These are phyloP conservation scores for Oscheius sp. DNA, from an alignment of 2,888 invertebrate genomes.

Conservation along the genomic window DNA sequence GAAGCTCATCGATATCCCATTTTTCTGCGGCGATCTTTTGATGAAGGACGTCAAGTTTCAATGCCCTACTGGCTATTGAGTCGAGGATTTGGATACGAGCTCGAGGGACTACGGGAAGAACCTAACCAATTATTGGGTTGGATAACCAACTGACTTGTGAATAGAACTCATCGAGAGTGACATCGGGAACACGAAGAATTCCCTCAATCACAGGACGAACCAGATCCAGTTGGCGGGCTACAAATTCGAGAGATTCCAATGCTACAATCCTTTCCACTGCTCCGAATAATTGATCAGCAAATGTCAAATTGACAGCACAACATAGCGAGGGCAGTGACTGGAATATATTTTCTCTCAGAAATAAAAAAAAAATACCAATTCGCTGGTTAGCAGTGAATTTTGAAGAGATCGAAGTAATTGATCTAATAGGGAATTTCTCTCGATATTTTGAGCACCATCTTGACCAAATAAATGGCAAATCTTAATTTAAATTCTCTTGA, in stretches of 20 bases:
- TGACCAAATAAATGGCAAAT: conserved; percentile 39
- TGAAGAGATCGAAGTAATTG: neutral
- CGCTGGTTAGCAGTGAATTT: neutral
- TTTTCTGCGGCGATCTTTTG: conserved; percentile 86
- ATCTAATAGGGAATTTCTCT: conserved; percentile 21
- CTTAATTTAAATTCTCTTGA: conserved; percentile 23
- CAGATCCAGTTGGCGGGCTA: conserved; percentile 85
- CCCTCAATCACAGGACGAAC: conserved; percentile 86
- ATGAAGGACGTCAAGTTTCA: conserved; percentile 74
- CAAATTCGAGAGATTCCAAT: conserved; percentile 88
- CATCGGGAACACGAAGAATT: conserved; percentile 74
- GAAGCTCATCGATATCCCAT: conserved; percentile 86
- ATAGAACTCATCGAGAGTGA: conserved; percentile 51
- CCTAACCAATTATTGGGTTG: conserved; percentile 10
- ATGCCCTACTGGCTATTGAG: conserved; percentile 51
- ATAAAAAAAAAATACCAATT: neutral
- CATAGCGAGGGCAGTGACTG: conserved; percentile 36
- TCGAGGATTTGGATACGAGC: conserved; percentile 40
- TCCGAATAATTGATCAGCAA: conserved; percentile 81
- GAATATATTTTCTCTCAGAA: neutral
- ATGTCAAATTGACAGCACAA: conserved; percentile 47
- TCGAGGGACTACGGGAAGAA: conserved; percentile 37
- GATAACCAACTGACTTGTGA: conserved; percentile 38
- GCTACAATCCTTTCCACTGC: conserved; percentile 87
- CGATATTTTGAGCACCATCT: conserved; percentile 37